Percentiles rank a stretch among this genome's conserved stretches.
Conservation (phyloP, 2,797 vertebrate genomes). For the Myotis vivesi region DNA sequence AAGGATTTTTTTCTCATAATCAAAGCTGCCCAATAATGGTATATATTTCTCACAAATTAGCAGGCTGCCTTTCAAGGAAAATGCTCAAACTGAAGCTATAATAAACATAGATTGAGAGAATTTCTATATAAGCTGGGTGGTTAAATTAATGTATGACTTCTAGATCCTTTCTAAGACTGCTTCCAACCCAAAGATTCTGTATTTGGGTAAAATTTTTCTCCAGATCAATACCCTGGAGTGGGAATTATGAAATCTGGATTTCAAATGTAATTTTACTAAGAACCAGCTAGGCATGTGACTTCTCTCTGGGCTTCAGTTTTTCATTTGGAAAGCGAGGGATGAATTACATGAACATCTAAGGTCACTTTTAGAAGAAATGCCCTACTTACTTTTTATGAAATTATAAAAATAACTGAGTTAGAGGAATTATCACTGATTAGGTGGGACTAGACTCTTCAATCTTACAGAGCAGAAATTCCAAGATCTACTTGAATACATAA, state of each 20-base stretch:
- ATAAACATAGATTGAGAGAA: neutral
- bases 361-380: neutral
- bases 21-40: neutral
- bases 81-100: neutral
- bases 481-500: neutral
- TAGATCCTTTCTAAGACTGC: neutral
- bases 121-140: neutral
- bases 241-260: neutral
- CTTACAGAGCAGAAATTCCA: neutral
- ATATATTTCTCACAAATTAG: neutral
- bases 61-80: constrained; percentile 19
- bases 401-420: constrained; percentile 14
- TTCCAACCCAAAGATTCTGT: neutral
- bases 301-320: neutral
- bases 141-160: neutral
- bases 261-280: neutral
- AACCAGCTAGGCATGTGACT: neutral
- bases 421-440: neutral
- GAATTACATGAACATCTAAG: neutral
- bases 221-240: neutral
- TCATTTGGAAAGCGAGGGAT: neutral
- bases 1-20: neutral
- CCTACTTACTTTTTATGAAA: neutral
- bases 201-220: neutral
- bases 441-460: neutral